Conservation (phyloP, 2,888 invertebrate genomes). For the Erebia aethiops region DNA sequence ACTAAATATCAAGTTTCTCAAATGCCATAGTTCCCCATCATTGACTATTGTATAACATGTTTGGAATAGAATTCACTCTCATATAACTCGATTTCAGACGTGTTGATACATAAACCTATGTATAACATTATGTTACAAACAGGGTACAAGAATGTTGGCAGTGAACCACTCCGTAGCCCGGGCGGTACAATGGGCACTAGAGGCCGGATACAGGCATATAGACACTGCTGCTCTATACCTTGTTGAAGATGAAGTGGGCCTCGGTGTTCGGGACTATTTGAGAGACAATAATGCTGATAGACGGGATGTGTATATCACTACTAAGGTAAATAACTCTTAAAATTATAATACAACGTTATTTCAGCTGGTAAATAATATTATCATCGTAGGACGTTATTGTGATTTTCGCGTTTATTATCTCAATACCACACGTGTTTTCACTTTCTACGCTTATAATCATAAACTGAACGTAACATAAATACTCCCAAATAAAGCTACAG, state of each 20-base stretch:
- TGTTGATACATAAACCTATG: background rate
- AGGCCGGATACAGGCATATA: constrained; percentile 91
- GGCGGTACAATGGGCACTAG: constrained; percentile 88
- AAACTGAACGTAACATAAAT: no score
- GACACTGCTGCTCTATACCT: constrained; percentile 91
- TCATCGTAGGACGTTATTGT: no score
- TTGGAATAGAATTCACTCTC: background rate
- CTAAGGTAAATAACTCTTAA: constrained; percentile 83
- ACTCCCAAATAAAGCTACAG: no score
- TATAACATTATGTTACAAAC: constrained; percentile 22
- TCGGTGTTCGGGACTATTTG: constrained; percentile 86
- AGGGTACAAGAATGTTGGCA: constrained; percentile 70
- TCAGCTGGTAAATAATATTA: no score
- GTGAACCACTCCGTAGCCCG: constrained; percentile 79
- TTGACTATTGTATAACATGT: background rate
- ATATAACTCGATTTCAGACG: background rate
- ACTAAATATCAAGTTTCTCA: no score
- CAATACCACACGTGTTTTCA: no score
- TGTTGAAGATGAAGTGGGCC: constrained; percentile 89
- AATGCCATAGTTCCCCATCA: no score
- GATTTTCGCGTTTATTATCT: no score
- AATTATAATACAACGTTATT: constrained; percentile 21
- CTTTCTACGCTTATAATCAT: no score
- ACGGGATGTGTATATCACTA: constrained; percentile 90
- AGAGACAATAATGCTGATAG: constrained; percentile 84